Percentiles rank a stretch among this genome's conserved stretches.
Evolutionary conservation across 2,797 vertebrate genomes (phyloP).

Genomic region (Pelodytes ibericus): DNA sequence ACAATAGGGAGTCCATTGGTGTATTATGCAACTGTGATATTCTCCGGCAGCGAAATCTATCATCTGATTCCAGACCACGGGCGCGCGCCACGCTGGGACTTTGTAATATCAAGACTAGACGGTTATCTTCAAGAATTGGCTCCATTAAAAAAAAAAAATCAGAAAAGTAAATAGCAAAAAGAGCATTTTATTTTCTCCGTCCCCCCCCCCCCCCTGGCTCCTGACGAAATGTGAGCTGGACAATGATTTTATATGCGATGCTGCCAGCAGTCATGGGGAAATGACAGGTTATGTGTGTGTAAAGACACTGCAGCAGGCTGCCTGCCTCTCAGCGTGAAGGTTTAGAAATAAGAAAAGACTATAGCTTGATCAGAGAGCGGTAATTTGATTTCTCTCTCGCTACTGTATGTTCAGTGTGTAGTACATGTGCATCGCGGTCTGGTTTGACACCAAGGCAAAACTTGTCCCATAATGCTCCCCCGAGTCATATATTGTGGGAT

Average conservation of each 20-base stretch:
- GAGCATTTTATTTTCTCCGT: conserved; percentile 23
- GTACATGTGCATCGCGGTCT: too few relatives aligned
- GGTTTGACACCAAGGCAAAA: too few relatives aligned
- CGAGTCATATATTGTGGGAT: too few relatives aligned
- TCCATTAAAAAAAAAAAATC: conserved; percentile 18
- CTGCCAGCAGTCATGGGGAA: conserved; percentile 38
- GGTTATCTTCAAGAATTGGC: conserved; percentile 39
- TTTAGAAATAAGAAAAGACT: conserved; percentile 38
- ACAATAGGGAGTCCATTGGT: conserved; percentile 30
- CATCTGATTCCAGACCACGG: not conserved
- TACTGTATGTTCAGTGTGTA: too few relatives aligned
- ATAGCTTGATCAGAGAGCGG: conserved; percentile 26
- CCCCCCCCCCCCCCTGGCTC: too few relatives aligned
- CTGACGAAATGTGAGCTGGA: conserved; percentile 25
- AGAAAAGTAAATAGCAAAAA: conserved; percentile 47
- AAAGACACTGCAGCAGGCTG: conserved; percentile 41
- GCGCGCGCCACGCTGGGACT: conserved; percentile 32
- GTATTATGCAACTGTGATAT: conserved; percentile 16
- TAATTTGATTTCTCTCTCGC: conserved; percentile 39
- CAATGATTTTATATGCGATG: conserved; percentile 46
- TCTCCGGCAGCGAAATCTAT: conserved; percentile 18
- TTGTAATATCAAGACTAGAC: conserved; percentile 34
- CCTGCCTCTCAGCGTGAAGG: conserved; percentile 40
- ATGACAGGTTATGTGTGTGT: conserved; percentile 49
- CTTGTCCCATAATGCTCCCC: too few relatives aligned